A percentile compares a stretch with the other conserved stretches of the same genome.
Conservation (phyloP, 1,140 invertebrate species). For the Melanaphis sacchari region DNA sequence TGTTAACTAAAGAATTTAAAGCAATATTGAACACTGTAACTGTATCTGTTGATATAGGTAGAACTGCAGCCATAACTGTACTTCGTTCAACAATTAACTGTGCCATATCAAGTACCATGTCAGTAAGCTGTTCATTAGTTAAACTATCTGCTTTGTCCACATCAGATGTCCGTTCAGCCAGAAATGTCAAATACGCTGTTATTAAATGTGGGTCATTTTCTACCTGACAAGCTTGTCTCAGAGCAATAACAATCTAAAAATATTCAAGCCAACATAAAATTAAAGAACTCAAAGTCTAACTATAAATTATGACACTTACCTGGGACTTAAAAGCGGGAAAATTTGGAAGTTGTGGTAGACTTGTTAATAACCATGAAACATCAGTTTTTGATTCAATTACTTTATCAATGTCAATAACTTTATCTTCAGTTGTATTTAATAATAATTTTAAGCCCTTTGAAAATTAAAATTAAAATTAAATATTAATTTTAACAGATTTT, state of each 20-base stretch:
- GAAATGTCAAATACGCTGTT: slow-evolving; percentile 88
- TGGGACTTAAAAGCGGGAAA: slow-evolving; percentile 73
- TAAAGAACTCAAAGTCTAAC: background rate
- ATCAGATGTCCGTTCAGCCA: slow-evolving; percentile 67
- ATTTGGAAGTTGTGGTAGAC: slow-evolving; percentile 77
- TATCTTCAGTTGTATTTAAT: slow-evolving; percentile 65
- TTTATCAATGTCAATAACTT: slow-evolving; percentile 63
- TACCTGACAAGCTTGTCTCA: slow-evolving; percentile 85
- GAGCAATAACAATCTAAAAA: slow-evolving; percentile 68
- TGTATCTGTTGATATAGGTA: slow-evolving; percentile 71
- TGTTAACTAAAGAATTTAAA: slow-evolving; percentile 77
- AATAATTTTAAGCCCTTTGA: slow-evolving; percentile 72
- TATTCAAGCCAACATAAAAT: slow-evolving; percentile 23
- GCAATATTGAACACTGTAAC: slow-evolving; percentile 68
- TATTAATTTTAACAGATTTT: background rate
- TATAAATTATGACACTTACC: slow-evolving; percentile 62
- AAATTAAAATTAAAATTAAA: slow-evolving; percentile 25
- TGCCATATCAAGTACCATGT: slow-evolving; percentile 81
- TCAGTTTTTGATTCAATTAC: slow-evolving; percentile 61
- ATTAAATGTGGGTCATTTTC: slow-evolving; percentile 86
- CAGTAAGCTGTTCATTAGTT: slow-evolving; percentile 64
- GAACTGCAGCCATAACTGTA: slow-evolving; percentile 83
- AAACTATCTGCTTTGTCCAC: slow-evolving; percentile 13
- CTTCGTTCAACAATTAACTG: slow-evolving; percentile 93
- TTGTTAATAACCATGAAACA: slow-evolving; percentile 77